phyloP scores from a whole-genome alignment of 2,797 vertebrate genomes.

The Siniperca undulata region DNA sequence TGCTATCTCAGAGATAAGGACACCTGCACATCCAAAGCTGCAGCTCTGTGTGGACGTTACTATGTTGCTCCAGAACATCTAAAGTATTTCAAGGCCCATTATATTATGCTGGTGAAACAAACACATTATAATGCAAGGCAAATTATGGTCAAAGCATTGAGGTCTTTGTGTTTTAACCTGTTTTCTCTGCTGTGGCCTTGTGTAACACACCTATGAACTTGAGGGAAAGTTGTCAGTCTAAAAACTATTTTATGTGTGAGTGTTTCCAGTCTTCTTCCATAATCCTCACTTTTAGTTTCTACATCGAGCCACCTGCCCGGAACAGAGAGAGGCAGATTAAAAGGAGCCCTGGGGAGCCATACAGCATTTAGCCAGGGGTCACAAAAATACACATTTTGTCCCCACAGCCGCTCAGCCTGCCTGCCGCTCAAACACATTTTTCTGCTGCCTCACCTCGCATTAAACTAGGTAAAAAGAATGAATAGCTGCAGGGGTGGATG shows the following conservation, averaged over 20 bases:
- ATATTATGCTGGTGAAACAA: background rate
- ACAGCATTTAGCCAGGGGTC: slow-evolving; percentile 36
- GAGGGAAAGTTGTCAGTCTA: background rate
- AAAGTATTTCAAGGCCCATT: background rate
- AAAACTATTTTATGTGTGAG: background rate
- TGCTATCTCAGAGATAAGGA: background rate
- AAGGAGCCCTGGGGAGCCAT: background rate
- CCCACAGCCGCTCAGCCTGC: slow-evolving; percentile 17
- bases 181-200: background rate
- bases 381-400: slow-evolving; percentile 21
- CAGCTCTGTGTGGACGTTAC: background rate
- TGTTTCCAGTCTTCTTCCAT: background rate
- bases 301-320: slow-evolving; percentile 45
- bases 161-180: background rate
- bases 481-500: slow-evolving; percentile 73
- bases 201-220: background rate
- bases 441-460: slow-evolving; percentile 77
- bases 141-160: background rate
- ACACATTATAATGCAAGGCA: background rate
- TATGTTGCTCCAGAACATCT: background rate
- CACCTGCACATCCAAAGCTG: slow-evolving; percentile 34
- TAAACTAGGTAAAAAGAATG: slow-evolving; percentile 74
- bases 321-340: background rate
- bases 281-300: slow-evolving; percentile 6
- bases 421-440: slow-evolving; percentile 36